phyloP scores from a whole-genome alignment of 2,888 invertebrate species.

The Pterostichus niger region DNA sequence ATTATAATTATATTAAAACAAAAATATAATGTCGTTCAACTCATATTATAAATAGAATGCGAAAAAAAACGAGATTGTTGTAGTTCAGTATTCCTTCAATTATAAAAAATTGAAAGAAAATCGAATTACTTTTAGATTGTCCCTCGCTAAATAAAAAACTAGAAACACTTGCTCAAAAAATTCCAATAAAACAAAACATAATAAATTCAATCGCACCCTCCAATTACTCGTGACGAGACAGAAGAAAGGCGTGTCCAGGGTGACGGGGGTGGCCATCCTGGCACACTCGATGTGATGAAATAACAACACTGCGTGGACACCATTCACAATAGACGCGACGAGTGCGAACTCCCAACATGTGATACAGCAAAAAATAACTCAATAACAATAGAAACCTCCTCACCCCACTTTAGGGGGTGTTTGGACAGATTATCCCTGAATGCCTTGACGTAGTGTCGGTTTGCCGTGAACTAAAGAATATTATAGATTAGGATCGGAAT shows the following conservation, averaged over 20 bases:
- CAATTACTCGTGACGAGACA: slow-evolving; percentile 49
- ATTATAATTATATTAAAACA: too few species aligned
- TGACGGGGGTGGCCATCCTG: neutral
- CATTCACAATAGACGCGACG: slow-evolving; percentile 33
- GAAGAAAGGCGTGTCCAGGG: slow-evolving; percentile 40
- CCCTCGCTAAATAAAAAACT: slow-evolving; percentile 10
- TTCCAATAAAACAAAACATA: slow-evolving; percentile 48
- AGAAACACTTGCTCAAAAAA: slow-evolving; percentile 23
- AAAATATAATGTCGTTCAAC: too few species aligned
- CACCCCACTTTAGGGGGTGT: slow-evolving; percentile 9
- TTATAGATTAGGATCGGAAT: slow-evolving; percentile 16
- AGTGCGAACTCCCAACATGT: slow-evolving; percentile 31
- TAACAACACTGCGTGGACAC: slow-evolving; percentile 45
- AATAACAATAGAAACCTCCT: slow-evolving; percentile 35
- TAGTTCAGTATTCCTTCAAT: too few species aligned
- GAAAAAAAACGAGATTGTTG: too few species aligned
- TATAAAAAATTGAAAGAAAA: too few species aligned
- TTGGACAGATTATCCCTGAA: slow-evolving; percentile 40
- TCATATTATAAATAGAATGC: too few species aligned
- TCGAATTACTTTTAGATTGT: too few species aligned
- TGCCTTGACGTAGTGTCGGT: neutral
- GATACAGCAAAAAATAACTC: slow-evolving; percentile 55
- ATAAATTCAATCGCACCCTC: slow-evolving; percentile 25
- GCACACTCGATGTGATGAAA: slow-evolving; percentile 41
- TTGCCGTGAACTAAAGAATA: slow-evolving; percentile 9